These are phyloP conservation scores for Avahi laniger DNA, from an alignment of 2,797 vertebrate genomes.

Conservation along the genomic window DNA sequence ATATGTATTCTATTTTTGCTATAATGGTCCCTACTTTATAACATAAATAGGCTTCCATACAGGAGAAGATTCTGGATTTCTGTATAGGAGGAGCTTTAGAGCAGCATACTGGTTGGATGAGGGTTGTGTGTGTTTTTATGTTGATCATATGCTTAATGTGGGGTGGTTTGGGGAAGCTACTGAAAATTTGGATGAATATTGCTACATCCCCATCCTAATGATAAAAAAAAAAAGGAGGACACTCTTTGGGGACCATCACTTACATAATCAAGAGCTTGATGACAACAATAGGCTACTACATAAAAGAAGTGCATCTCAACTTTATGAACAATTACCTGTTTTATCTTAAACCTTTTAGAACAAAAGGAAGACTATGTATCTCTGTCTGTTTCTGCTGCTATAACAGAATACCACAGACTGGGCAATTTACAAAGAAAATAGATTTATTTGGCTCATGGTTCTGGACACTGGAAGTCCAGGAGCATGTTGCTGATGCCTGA, in stretches of 20 bases:
- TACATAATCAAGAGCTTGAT: conserved; percentile 16
- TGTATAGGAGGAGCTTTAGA: neutral
- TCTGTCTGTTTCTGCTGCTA: neutral
- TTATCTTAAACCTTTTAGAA: neutral
- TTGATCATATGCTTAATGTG: neutral
- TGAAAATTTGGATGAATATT: neutral
- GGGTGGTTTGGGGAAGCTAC: neutral
- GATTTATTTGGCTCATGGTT: neutral
- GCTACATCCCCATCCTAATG: neutral
- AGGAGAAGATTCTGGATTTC: neutral
- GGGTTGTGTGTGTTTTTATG: neutral
- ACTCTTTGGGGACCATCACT: neutral
- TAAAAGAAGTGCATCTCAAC: neutral
- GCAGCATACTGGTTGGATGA: neutral
- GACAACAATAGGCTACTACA: neutral
- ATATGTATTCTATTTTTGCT: neutral
- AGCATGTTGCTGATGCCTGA: neutral
- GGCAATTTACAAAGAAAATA: neutral
- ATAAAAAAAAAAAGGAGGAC: neutral
- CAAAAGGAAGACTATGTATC: neutral
- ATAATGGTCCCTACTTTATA: neutral
- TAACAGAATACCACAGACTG: neutral
- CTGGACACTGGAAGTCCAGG: neutral
- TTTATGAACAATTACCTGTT: neutral
- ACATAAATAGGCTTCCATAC: neutral